These are phyloP conservation scores for Gila orcuttii DNA, from an alignment of 2,113 vertebrate genomes.

Conservation along the genomic window DNA sequence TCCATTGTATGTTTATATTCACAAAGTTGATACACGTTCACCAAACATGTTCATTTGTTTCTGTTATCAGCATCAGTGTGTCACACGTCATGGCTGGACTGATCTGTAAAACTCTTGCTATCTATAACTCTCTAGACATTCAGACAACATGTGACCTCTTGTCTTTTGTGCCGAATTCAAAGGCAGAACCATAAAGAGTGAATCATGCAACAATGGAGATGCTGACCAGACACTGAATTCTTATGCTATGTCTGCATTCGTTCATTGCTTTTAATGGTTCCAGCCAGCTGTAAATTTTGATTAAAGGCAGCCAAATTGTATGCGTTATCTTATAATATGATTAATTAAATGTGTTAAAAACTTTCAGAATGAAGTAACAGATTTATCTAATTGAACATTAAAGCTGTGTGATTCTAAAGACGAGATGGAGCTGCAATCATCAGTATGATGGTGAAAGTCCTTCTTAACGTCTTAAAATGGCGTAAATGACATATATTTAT, in stretches of 20 bases:
- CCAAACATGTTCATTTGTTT: background rate
- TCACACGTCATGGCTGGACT: background rate
- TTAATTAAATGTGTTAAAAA: background rate
- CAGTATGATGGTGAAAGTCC: background rate
- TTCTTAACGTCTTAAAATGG: background rate
- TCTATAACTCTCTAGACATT: constrained; percentile 7
- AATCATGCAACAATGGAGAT: constrained; percentile 2
- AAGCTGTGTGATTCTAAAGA: background rate
- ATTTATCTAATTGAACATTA: background rate
- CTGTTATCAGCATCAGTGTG: background rate
- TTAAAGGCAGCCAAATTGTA: background rate
- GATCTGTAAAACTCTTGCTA: constrained; percentile 36
- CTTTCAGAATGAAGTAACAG: background rate
- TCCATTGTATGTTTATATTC: background rate
- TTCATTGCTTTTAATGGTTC: background rate
- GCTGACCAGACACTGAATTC: background rate
- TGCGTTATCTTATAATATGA: background rate
- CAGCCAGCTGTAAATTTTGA: background rate
- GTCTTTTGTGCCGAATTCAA: background rate
- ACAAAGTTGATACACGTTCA: background rate
- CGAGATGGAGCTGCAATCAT: background rate
- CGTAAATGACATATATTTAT: background rate
- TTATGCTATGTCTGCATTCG: background rate
- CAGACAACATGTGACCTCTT: background rate
- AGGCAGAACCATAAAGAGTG: background rate